A percentile compares a stretch with the other conserved stretches of the same genome.
Evolutionary conservation across 2,797 vertebrate genomes (phyloP).

Genomic region (Sebastes vulpes): DNA sequence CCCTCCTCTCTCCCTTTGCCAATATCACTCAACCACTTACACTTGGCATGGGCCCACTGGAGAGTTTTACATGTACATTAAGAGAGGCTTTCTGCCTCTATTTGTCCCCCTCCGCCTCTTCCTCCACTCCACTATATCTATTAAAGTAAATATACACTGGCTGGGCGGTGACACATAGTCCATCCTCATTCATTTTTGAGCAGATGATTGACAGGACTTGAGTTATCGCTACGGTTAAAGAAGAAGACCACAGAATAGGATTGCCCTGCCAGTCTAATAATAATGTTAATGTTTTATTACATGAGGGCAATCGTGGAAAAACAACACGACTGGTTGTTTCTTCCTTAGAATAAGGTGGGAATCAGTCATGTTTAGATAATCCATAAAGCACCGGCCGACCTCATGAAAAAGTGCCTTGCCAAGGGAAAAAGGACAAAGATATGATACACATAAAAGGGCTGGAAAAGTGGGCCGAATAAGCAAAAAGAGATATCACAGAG

Average conservation of each 20-base stretch:
- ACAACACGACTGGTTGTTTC: constrained; percentile 34
- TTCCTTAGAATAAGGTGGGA: constrained; percentile 34
- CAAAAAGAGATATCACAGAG: constrained; percentile 68
- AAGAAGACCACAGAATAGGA: constrained; percentile 17
- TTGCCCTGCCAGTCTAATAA: constrained; percentile 13
- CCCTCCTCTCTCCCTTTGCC: constrained; percentile 75
- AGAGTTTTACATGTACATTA: constrained; percentile 86
- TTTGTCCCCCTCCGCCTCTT: constrained; percentile 69
- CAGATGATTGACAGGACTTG: constrained; percentile 75
- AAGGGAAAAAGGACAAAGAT: constrained; percentile 59
- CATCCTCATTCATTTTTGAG: constrained; percentile 82
- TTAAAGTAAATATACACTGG: constrained; percentile 77
- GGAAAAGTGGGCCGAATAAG: constrained; percentile 68
- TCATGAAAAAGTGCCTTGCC: constrained; percentile 53
- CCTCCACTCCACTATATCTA: constrained; percentile 72
- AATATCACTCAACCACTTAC: constrained; percentile 89
- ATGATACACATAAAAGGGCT: constrained; percentile 62
- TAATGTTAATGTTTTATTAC: constrained; percentile 46
- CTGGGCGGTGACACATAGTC: constrained; percentile 71
- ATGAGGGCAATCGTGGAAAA: background rate
- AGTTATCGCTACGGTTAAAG: constrained; percentile 61
- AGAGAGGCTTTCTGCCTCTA: constrained; percentile 75
- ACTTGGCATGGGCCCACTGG: constrained; percentile 80
- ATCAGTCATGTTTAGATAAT: constrained; percentile 60
- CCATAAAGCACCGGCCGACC: constrained; percentile 45